Evolutionary conservation across 2,888 invertebrate species (phyloP), one percentile per base, ranked within the genome.

Genomic region (Nasonia oneida): DNA sequence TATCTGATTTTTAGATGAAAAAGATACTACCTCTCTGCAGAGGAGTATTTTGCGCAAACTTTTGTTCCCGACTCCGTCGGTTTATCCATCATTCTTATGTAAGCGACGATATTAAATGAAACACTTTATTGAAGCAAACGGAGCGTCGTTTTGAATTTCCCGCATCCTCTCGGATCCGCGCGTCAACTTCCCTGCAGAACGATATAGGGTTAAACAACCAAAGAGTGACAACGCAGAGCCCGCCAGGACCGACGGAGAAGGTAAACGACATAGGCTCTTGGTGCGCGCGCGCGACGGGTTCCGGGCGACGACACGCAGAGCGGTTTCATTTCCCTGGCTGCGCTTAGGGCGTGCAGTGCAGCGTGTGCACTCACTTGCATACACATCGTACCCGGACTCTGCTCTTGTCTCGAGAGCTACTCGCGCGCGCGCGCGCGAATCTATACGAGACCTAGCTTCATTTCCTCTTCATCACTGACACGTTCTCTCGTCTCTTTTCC

Each of bases 291-390:
- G 64, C 64, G n/a, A n/a, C 6, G 18, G 2, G 23, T 23, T 61
- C 23, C n/a, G 23, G 53, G 18, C 53, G 53, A 29, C 64, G 3
- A 23, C 0, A 67, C 14, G 14, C 12, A 23, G 23, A 10, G 64
- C 64, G 64, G 33, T 67, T 29, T 33, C 33, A 14, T 14, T 33
- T 67, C n/a, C 33, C 29, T 29, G 23, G 64, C 64, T 67, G 12
- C 14, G 29, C 61, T 64, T 37, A 76, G 50, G 33, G n/a, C 37
- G 53, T 61, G 12, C 18, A 37, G 37, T 61, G 50, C 74, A 74
- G 39, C 53, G 42, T 57, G 53, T 33, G 57, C 50, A 70, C 75
- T 76, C 64, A 61, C 74, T 23, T 23, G 57, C 57, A n/a, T n/a
- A 61, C 57, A 61, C 57, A n/a, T 61, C 57, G 6, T 61, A 61